phyloP scores from a whole-genome alignment of 2,797 vertebrate species.

The Tragelaphus eurycerus region DNA sequence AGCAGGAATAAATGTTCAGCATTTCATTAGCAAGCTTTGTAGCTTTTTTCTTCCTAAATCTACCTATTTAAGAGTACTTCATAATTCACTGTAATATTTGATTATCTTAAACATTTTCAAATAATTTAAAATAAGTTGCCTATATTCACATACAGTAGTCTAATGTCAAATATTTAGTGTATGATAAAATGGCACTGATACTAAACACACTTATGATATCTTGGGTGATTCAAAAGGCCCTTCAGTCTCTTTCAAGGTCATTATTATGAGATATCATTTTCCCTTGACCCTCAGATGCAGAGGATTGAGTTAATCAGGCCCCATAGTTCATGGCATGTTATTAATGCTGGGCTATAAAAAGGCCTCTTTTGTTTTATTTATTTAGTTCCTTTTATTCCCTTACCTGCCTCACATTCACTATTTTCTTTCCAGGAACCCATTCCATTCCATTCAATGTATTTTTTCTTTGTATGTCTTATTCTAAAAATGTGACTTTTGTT shows the following conservation, averaged over 20 bases:
- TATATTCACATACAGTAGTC: not conserved
- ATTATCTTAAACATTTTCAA: not conserved
- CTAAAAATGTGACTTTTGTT: not conserved
- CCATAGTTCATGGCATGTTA: not conserved
- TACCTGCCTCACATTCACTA: not conserved
- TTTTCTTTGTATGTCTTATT: not conserved
- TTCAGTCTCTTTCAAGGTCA: not conserved
- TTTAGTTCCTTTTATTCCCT: not conserved
- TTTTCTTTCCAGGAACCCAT: not conserved
- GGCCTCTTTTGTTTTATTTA: not conserved
- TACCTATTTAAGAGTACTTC: not conserved
- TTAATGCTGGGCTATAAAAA: not conserved
- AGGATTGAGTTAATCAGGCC: slow-evolving; percentile 12
- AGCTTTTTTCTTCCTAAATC: not conserved
- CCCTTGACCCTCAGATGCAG: not conserved
- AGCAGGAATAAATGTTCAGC: not conserved
- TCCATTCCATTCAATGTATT: not conserved
- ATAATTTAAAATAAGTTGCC: not conserved
- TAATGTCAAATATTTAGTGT: not conserved
- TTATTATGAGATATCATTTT: not conserved
- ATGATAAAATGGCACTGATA: slow-evolving; percentile 15
- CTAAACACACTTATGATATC: not conserved
- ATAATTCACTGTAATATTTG: not conserved
- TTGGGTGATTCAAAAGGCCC: slow-evolving; percentile 3
- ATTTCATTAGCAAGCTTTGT: not conserved